Evolutionary conservation across 2,888 invertebrate genomes (phyloP).

Genomic region (Hedychridium roseum): DNA sequence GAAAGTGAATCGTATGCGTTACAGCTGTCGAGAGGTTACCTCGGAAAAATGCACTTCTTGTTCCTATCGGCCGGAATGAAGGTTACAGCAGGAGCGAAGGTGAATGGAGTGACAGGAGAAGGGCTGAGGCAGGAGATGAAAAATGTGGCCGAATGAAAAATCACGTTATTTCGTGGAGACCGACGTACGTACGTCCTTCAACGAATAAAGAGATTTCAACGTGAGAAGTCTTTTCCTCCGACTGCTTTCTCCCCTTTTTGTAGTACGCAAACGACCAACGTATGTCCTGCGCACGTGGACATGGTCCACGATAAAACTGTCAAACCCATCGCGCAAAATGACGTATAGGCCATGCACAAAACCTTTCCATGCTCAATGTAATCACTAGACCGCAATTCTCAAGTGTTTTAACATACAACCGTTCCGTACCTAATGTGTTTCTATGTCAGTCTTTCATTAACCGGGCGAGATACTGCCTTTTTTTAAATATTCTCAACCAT

Average conservation of each 20-base stretch:
- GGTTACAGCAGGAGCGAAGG: not conserved
- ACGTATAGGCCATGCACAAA: no score
- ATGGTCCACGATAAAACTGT: conserved; percentile 16
- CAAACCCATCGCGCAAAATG: conserved; percentile 14
- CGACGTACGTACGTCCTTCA: no score
- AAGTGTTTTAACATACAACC: no score
- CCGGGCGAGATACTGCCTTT: no score
- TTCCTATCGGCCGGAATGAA: not conserved
- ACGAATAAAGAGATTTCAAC: no score
- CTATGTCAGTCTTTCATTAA: no score
- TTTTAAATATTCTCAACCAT: no score
- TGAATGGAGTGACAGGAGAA: not conserved
- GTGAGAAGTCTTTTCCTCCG: not conserved
- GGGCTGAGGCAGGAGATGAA: not conserved
- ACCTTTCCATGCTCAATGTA: no score
- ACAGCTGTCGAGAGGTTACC: conserved; percentile 1
- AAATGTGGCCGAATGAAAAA: conserved; percentile 7
- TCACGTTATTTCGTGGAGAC: not conserved
- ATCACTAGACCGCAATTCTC: no score
- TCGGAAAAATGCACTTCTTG: conserved; percentile 2
- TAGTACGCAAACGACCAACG: conserved; percentile 5
- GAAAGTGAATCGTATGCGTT: not conserved
- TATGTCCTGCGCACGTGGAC: conserved; percentile 1
- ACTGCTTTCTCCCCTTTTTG: conserved; percentile 5
- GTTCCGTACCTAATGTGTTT: no score